A percentile compares a stretch with the other conserved stretches of the same genome.
Evolutionary conservation across 2,113 vertebrate genomes (phyloP).

Genomic region (Hymenochirus boettgeri): DNA sequence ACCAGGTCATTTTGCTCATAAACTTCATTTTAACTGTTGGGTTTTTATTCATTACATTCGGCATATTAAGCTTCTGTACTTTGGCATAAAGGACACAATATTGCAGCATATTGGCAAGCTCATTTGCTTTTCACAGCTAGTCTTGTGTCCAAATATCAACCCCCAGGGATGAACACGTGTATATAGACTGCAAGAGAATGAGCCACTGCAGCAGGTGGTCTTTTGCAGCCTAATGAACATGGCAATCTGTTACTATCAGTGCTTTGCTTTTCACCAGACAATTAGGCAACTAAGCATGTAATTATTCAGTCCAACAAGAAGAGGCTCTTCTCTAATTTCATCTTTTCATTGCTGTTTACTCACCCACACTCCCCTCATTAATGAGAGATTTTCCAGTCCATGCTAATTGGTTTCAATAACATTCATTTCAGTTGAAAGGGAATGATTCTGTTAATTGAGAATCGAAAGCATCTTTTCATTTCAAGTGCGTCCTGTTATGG

Average conservation of each 20-base stretch:
- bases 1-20: conserved; percentile 68
- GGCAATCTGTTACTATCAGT: conserved; percentile 97
- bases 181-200: conserved; percentile 80
- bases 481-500: conserved; percentile 88
- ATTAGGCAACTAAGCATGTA: conserved; percentile 99
- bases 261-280: conserved; percentile 93
- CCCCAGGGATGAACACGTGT: conserved; percentile 90
- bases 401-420: conserved; percentile 99
- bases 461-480: conserved; percentile 94
- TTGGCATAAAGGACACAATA: conserved; percentile 95
- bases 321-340: conserved; percentile 98
- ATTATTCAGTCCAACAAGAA: conserved; percentile 99
- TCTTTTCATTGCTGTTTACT: conserved; percentile 99
- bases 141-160: conserved; percentile 86
- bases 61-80: conserved; percentile 93
- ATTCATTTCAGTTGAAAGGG: conserved; percentile 99
- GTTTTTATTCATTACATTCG: conserved; percentile 90
- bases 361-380: conserved; percentile 99
- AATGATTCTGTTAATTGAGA: conserved; percentile 98
- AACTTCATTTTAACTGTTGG: conserved; percentile 70
- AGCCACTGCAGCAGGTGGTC: conserved; percentile 98
- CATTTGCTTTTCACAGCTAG: conserved; percentile 94
- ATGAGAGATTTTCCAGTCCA: conserved; percentile 98
- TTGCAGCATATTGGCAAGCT: conserved; percentile 98
- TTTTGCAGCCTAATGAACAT: conserved; percentile 98